A percentile compares a stretch with the other conserved stretches of the same genome.
Conservation (phyloP, 1,140 invertebrate species). For the Hypsibius dujardini region DNA sequence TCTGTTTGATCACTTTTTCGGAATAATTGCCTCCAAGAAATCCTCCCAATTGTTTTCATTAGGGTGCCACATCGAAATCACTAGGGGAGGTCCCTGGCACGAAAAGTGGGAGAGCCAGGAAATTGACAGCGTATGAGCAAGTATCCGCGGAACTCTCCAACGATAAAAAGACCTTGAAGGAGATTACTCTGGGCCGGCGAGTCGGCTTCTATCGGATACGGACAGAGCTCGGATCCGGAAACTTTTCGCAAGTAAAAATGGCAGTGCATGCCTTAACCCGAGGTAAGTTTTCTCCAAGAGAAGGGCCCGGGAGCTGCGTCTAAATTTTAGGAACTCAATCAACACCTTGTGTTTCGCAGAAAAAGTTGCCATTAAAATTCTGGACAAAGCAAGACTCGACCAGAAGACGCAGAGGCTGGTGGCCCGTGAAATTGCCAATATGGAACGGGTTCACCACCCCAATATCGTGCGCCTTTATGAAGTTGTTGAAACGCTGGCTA, state of each 20-base stretch:
- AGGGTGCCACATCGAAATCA: neutral
- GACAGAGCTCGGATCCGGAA: conserved; percentile 58
- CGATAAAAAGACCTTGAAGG: conserved; percentile 40
- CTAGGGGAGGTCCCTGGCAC: conserved; percentile 4
- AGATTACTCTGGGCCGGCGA: conserved; percentile 44
- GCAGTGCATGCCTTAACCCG: conserved; percentile 62
- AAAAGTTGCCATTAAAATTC: conserved; percentile 69
- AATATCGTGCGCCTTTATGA: conserved; percentile 56
- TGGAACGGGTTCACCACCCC: conserved; percentile 59
- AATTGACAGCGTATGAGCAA: conserved; percentile 28
- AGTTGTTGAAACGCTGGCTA: conserved; percentile 58
- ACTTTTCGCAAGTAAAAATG: conserved; percentile 73
- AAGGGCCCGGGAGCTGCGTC: no score
- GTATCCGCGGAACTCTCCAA: conserved; percentile 30
- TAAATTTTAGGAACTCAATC: neutral
- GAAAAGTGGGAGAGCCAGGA: neutral
- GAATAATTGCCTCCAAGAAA: no score
- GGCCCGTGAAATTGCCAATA: conserved; percentile 53
- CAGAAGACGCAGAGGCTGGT: conserved; percentile 57
- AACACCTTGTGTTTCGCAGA: conserved; percentile 37
- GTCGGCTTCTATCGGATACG: conserved; percentile 50
- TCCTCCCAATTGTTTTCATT: no score
- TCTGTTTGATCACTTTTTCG: no score
- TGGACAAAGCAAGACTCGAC: conserved; percentile 63
- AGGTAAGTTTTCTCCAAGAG: conserved; percentile 47